Percentiles rank a stretch among this genome's conserved stretches.
Conservation (phyloP, 2,888 invertebrate species). For the Caenorhabditis sp. region DNA sequence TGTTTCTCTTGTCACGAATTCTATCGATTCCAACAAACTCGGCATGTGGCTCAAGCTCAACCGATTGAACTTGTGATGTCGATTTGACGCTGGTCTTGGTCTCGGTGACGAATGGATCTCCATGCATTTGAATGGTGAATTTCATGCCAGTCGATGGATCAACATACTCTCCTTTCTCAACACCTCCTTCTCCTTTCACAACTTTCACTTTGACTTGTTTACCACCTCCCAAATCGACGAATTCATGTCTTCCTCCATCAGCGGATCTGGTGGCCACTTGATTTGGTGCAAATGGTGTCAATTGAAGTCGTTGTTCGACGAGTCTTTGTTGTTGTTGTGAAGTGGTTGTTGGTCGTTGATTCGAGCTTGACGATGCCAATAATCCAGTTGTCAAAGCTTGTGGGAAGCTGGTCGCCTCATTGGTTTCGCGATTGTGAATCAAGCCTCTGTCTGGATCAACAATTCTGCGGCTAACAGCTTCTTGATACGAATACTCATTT, state of each 20-base stretch:
- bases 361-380: slow-evolving; percentile 41
- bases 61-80: slow-evolving; percentile 70
- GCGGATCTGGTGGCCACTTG: slow-evolving; percentile 19
- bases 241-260: slow-evolving; percentile 54
- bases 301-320: slow-evolving; percentile 67
- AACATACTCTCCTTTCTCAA: slow-evolving; percentile 71
- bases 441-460: slow-evolving; percentile 67
- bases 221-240: slow-evolving; percentile 71
- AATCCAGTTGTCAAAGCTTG: slow-evolving; percentile 58
- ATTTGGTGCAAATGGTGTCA: slow-evolving; percentile 63
- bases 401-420: slow-evolving; percentile 62
- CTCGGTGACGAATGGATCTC: slow-evolving; percentile 71
- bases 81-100: slow-evolving; percentile 71
- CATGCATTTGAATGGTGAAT: slow-evolving; percentile 71
- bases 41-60: slow-evolving; percentile 71
- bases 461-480: slow-evolving; percentile 66
- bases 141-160: slow-evolving; percentile 71
- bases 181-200: slow-evolving; percentile 66
- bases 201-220: slow-evolving; percentile 71
- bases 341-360: slow-evolving; percentile 22
- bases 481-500: slow-evolving; percentile 60
- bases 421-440: slow-evolving; percentile 72
- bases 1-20: slow-evolving; percentile 68
- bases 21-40: slow-evolving; percentile 71
- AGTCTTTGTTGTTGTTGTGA: slow-evolving; percentile 41